phyloP scores from a whole-genome alignment of 2,113 vertebrate species.

The Pelodiscus sinensis region DNA sequence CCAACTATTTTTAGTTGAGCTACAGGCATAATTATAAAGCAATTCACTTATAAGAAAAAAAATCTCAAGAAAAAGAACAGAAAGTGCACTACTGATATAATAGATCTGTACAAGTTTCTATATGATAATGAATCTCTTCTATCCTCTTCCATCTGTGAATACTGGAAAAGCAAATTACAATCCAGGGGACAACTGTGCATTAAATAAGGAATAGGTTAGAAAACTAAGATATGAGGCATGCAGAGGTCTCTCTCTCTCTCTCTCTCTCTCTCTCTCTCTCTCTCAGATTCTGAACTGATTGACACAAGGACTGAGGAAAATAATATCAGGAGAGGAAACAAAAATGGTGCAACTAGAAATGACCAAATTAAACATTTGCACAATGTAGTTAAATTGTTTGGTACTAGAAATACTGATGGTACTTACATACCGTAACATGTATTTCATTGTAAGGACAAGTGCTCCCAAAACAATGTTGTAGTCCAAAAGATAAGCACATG shows the following conservation, averaged over 20 bases:
- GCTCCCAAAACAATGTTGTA: too few species aligned
- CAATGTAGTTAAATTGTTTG: too few species aligned
- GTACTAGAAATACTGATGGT: too few species aligned
- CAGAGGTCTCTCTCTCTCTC: neutral
- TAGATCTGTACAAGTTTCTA: neutral
- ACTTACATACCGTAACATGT: too few species aligned
- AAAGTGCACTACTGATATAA: neutral
- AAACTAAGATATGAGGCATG: neutral
- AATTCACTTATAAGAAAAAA: neutral
- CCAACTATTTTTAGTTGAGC: neutral
- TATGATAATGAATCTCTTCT: neutral
- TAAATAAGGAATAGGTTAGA: neutral
- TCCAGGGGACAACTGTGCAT: neutral
- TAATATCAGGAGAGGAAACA: too few species aligned
- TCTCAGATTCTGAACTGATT: too few species aligned
- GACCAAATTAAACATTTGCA: too few species aligned
- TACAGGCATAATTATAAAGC: neutral
- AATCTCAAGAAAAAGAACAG: neutral
- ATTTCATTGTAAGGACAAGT: too few species aligned
- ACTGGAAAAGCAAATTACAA: neutral
- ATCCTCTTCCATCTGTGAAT: neutral
- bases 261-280: neutral
- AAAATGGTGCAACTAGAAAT: too few species aligned
- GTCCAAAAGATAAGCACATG: too few species aligned
- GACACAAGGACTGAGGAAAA: too few species aligned